Conservation (phyloP, 2,888 invertebrate genomes). For the Pollenia angustigena region DNA sequence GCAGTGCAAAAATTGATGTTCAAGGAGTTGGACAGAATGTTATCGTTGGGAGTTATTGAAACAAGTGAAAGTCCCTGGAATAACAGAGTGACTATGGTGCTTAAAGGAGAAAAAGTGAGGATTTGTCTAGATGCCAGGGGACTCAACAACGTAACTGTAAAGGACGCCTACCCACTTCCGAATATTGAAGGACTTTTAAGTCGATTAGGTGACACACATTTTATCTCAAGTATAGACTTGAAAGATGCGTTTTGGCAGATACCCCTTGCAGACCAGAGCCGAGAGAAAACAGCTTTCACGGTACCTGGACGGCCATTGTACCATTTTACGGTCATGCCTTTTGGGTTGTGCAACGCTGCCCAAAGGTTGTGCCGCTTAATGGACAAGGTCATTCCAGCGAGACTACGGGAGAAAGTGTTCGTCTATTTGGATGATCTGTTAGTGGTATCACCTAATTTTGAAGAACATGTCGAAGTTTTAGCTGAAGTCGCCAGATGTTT, state of each 20-base stretch:
- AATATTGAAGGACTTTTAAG: too few relatives aligned
- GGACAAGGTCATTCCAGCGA: background rate
- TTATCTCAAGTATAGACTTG: background rate
- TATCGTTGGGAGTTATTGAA: background rate
- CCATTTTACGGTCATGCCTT: constrained; percentile 27
- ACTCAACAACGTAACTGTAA: background rate
- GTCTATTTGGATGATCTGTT: background rate
- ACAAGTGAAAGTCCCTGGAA: background rate
- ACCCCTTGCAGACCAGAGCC: background rate
- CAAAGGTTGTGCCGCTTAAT: constrained; percentile 9
- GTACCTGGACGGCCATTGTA: constrained; percentile 7
- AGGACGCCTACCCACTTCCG: background rate
- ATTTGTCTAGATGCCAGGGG: too few relatives aligned
- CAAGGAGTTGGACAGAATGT: background rate
- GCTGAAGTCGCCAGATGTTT: background rate
- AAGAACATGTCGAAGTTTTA: background rate
- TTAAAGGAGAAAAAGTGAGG: too few relatives aligned
- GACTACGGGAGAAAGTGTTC: background rate
- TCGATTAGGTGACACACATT: background rate
- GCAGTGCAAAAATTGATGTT: too few relatives aligned
- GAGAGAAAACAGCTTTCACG: constrained; percentile 19
- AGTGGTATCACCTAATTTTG: background rate
- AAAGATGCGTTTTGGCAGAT: constrained; percentile 17
- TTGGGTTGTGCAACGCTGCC: constrained; percentile 32
- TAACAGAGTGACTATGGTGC: too few relatives aligned